These are phyloP conservation scores for Diorhabda carinulata DNA, from an alignment of 1,140 invertebrate genomes.

Conservation along the genomic window DNA sequence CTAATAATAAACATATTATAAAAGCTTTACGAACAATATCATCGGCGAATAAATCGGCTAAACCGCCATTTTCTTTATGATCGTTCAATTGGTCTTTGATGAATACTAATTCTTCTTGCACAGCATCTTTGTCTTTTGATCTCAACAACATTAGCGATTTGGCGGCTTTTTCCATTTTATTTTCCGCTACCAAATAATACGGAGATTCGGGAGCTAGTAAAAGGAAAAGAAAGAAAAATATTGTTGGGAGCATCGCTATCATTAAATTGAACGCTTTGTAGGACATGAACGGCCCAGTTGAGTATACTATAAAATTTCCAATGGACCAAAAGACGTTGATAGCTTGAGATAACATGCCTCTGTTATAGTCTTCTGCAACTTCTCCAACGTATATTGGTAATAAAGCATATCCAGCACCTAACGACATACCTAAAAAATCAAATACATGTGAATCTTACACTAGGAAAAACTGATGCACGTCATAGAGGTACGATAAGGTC, in stretches of 20 bases:
- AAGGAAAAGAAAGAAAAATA: constrained; percentile 53
- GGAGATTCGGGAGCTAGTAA: constrained; percentile 67
- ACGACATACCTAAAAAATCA: constrained; percentile 42
- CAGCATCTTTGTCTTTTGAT: constrained; percentile 43
- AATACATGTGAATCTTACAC: neutral
- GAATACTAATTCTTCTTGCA: constrained; percentile 58
- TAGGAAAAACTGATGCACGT: too few relatives aligned
- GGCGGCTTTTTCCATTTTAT: constrained; percentile 57
- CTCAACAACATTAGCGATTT: constrained; percentile 60
- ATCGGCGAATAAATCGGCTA: constrained; percentile 54
- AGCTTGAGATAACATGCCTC: constrained; percentile 24
- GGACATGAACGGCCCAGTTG: constrained; percentile 55
- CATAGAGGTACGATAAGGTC: too few relatives aligned
- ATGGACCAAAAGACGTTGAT: constrained; percentile 25
- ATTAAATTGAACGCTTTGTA: constrained; percentile 54
- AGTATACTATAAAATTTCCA: constrained; percentile 48
- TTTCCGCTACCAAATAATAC: constrained; percentile 59
- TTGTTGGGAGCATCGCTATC: constrained; percentile 48
- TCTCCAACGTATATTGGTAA: constrained; percentile 54
- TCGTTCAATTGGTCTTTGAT: constrained; percentile 37
- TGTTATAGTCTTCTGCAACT: constrained; percentile 43
- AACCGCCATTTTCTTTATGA: constrained; percentile 44
- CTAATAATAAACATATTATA: constrained; percentile 68
- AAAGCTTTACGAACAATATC: constrained; percentile 62
- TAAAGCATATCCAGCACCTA: constrained; percentile 49